Conservation (phyloP, 1,140 invertebrate genomes). For the Paracyclopina nana region DNA sequence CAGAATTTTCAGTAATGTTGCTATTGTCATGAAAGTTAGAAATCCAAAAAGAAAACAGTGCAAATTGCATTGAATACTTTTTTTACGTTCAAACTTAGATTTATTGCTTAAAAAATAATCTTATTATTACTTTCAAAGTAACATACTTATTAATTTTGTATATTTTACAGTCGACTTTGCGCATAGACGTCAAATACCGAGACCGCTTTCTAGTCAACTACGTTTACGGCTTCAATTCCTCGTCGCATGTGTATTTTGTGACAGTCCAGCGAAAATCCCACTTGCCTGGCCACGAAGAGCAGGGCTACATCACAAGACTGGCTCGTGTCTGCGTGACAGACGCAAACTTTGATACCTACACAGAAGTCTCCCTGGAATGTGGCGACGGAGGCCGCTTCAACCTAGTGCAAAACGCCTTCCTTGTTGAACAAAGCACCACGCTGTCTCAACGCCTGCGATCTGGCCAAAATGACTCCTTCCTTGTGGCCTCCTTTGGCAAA, state of each 20-base stretch:
- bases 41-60: too few species aligned
- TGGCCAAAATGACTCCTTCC: constrained; percentile 45
- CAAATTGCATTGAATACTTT: too few species aligned
- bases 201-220: constrained; percentile 88
- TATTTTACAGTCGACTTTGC: constrained; percentile 64
- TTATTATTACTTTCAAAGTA: too few species aligned
- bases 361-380: constrained; percentile 36
- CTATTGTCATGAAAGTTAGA: too few species aligned
- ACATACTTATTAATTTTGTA: too few species aligned
- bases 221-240: constrained; percentile 83
- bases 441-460: constrained; percentile 48
- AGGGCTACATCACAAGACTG: constrained; percentile 68
- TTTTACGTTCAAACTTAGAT: too few species aligned
- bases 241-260: constrained; percentile 82
- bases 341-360: constrained; percentile 75
- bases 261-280: constrained; percentile 81
- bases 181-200: constrained; percentile 78
- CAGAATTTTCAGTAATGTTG: too few species aligned
- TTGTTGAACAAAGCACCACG: constrained; percentile 37
- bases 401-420: constrained; percentile 70
- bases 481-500: constrained; percentile 63
- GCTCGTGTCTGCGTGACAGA: constrained; percentile 82
- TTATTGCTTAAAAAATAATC: too few species aligned
- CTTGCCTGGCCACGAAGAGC: constrained; percentile 61
- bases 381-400: constrained; percentile 45